phyloP scores from a whole-genome alignment of 1,140 invertebrate genomes.

The Lepeophtheirus salmonis region DNA sequence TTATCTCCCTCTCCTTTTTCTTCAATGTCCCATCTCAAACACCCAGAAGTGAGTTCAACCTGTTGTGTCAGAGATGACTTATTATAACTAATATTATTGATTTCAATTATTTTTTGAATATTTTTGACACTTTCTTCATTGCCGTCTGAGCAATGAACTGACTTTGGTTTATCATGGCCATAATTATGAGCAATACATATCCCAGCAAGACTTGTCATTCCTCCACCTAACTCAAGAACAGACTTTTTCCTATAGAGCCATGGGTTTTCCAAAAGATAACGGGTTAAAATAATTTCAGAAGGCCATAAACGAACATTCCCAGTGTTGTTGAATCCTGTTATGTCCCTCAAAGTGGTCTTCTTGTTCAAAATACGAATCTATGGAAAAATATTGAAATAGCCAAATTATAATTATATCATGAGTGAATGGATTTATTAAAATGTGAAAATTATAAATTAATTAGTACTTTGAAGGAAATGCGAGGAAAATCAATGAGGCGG shows the following conservation, averaged over 20 bases:
- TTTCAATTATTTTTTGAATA: constrained; percentile 29
- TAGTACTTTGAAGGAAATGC: too few species aligned
- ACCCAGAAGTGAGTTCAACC: background rate
- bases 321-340: constrained; percentile 72
- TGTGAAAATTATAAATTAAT: too few species aligned
- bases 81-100: background rate
- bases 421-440: background rate
- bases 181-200: constrained; percentile 44
- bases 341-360: constrained; percentile 22
- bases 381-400: background rate
- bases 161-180: constrained; percentile 34
- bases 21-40: constrained; percentile 20
- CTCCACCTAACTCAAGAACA: constrained; percentile 58
- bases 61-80: too few species aligned
- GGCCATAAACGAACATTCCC: constrained; percentile 81
- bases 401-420: background rate
- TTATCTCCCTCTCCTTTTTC: constrained; percentile 13
- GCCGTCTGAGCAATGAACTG: constrained; percentile 44
- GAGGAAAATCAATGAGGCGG: too few species aligned
- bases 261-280: constrained; percentile 46
- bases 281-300: constrained; percentile 60
- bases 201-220: constrained; percentile 64
- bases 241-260: constrained; percentile 41
- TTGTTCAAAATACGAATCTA: background rate
- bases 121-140: constrained; percentile 56